Base-by-base conservation (phyloP, 2,797 vertebrate species). In the Pipistrellus kuhlii region DNA sequence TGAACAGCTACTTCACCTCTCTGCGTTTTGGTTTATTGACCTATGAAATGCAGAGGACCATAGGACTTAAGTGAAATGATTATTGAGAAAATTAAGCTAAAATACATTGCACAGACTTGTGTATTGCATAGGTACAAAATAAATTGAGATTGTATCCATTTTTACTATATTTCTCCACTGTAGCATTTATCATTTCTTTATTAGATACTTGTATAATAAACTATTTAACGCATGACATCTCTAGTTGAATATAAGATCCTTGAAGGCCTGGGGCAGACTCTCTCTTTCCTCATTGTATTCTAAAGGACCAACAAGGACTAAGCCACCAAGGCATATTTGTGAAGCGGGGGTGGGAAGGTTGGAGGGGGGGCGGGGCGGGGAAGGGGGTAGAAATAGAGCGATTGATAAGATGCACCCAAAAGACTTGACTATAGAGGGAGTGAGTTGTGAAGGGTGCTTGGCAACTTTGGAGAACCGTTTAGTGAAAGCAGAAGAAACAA, bases 131-230 rank as follows among this genome's bases (percentile, higher is more conserved):
- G 38, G 30, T 38, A 73, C 15, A 46, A 51, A 77, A 18, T 48
- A 48, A 86, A 72, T n/a, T 68, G 23, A 83, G n/a, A 94, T 11
- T 15, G 7, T 3, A 53, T 41, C 25, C n/a, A 10, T 48, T 57
- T 51, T 77, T 9, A 84, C 41, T 86, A 27, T 80, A 27, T 48
- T 69, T 84, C 21, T 23, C 55, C 23, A 35, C 18, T 44, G 3
- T 69, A 38, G 48, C 30, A 78, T 89, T 93, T 91, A 23, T 81
- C 73, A 84, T 10, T 57, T 69, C 85, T 75, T 73, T 20, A 57
- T 46, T 87, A 84, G 80, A 82, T 94, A 93, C 85, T 69, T 18
- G 2, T 35, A 72, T 77, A 82, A 88, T 78, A 75, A 87, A 71
- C 84, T 85, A 48, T 80, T 91, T 90, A 91, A 80, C 4, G 51